Evolutionary conservation across 2,113 vertebrate genomes (phyloP), one percentile per base, ranked within the genome.

Genomic region (Paralichthys olivaceus): DNA sequence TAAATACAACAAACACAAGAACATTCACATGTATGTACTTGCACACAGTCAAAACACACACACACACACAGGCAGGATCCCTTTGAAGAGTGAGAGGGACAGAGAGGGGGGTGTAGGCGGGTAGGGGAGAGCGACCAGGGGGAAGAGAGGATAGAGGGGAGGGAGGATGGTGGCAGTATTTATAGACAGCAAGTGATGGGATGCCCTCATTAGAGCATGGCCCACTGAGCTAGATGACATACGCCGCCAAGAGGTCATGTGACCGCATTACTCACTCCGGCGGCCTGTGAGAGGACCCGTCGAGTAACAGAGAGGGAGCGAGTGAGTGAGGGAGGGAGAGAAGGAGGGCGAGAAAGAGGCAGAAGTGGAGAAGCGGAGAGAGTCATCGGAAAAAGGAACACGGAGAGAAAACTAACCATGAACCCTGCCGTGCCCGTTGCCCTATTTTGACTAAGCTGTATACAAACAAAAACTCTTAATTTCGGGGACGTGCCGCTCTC

Each of bases 181-280:
- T 93, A 93, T 91, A 94, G 91, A 93, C 91, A 92, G 91, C 92
- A 93, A 94, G 88, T 91, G 92, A 91, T 92, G 93, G 89, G 93
- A 91, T 90, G 91, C 91, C 89, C 90, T 91, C 68, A 81, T 94
- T 94, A 94, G 90, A 23, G 72, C 84, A 90, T 45, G 85, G 90
- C 91, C 91, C 90, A 92, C 79, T 94, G 90, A 87, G 82, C 92
- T 77, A 87, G 87, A 94, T 95, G 91, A 94, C 91, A 94, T 90
- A 12, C 63, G 77, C 90, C 85, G 80, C 89, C 83, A 69, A 83
- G 81, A 83, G 92, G 93, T 93, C 92, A 94, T 92, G 93, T 95
- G 93, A 93, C 92, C 72, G 13, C 83, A 93, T 93, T 92, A 93
- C 81, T 90, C 89, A 90, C 83, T 87, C 77, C 76, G 84, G 81